Conservation (phyloP, 2,888 invertebrate genomes). For the Macrophya annulata region DNA sequence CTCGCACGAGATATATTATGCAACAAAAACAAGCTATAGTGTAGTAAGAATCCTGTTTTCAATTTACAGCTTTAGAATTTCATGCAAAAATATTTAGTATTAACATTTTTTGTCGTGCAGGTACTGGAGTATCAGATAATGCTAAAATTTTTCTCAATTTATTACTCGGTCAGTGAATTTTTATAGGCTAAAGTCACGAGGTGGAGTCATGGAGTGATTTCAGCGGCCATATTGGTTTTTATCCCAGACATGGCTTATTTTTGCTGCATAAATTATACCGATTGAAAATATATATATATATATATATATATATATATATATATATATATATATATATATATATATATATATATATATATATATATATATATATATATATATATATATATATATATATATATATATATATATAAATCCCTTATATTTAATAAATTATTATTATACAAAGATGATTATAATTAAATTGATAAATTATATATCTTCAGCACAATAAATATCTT, state of each 20-base stretch:
- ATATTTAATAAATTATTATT: neutral
- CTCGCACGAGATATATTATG: neutral
- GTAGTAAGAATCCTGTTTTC: neutral
- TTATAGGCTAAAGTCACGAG: neutral
- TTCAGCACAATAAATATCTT: neutral
- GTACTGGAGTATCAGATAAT: neutral
- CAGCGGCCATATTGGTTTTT: neutral
- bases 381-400: no score
- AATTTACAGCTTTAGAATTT: neutral
- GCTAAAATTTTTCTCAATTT: neutral
- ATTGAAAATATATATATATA: neutral
- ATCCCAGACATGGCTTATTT: neutral
- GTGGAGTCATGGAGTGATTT: neutral
- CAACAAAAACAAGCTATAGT: neutral
- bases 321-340: no score
- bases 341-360: no score
- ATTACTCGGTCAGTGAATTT: neutral
- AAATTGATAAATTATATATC: neutral
- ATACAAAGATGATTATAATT: neutral
- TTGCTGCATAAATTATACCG: slow-evolving; percentile 17
- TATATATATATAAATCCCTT: no score
- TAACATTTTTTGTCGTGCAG: neutral
- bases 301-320: neutral
- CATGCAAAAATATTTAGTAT: neutral
- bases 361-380: no score